phyloP scores from a whole-genome alignment of 2,797 vertebrate genomes.

The Cygnus olor region DNA sequence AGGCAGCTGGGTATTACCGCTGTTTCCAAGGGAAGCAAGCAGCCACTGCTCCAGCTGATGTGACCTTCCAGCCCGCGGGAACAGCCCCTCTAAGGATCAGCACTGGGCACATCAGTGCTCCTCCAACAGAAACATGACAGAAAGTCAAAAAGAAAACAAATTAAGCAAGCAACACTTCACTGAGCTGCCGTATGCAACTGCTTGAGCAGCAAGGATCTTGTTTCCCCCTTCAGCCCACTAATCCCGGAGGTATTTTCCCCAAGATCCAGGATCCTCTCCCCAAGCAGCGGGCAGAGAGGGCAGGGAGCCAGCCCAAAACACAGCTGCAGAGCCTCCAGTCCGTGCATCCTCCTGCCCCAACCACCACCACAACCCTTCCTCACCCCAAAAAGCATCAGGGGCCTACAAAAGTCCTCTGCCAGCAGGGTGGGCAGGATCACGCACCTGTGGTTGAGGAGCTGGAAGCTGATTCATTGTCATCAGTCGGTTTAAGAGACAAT shows the following conservation, averaged over 20 bases:
- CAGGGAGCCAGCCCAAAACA: background rate
- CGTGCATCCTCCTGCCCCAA: background rate
- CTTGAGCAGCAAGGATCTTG: background rate
- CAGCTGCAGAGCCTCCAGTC: rapidly evolving
- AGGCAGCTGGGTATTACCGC: background rate
- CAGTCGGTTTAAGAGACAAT: background rate
- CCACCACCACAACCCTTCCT: background rate
- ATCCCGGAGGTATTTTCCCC: rapidly evolving
- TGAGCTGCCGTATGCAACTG: background rate
- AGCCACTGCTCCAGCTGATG: background rate
- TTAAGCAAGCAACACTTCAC: background rate
- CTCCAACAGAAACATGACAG: background rate
- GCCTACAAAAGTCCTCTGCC: background rate
- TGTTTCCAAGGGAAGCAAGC: background rate
- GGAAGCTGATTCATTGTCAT: background rate
- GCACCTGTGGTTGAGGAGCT: rapidly evolving
- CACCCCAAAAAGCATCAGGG: background rate
- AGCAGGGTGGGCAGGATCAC: background rate
- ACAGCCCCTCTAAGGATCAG: background rate
- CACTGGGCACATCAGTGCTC: background rate
- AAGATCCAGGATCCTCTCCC: background rate
- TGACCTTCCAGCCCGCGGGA: background rate
- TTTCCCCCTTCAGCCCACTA: background rate
- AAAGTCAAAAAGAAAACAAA: background rate
- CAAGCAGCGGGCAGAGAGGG: background rate